Conservation (phyloP, 2,888 invertebrate genomes). For the Sipha maydis region DNA sequence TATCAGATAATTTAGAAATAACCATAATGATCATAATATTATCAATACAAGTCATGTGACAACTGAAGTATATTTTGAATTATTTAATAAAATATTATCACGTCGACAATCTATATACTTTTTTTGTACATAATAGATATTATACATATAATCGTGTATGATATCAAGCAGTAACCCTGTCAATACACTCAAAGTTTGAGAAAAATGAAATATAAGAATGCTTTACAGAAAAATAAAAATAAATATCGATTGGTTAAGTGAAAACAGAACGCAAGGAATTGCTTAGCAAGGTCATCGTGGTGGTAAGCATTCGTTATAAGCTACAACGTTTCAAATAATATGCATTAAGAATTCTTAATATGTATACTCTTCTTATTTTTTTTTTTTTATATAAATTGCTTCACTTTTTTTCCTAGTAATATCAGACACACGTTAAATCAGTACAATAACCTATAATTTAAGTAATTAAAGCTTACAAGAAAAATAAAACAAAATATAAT, state of each 20-base stretch:
- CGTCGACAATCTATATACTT: neutral
- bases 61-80: neutral
- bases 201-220: neutral
- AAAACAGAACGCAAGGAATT: slow-evolving; percentile 19
- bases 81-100: neutral
- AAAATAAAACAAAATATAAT: too few species aligned
- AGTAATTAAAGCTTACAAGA: too few species aligned
- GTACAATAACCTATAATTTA: too few species aligned
- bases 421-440: too few species aligned
- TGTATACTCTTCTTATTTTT: neutral
- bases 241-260: slow-evolving; percentile 32
- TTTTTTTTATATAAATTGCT: neutral
- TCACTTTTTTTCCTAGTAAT: neutral
- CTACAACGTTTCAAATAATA: neutral
- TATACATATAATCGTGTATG: neutral
- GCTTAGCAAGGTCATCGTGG: slow-evolving; percentile 11
- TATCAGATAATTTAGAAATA: neutral
- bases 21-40: too few species aligned
- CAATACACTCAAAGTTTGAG: neutral
- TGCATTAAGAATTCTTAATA: slow-evolving; percentile 25
- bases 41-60: neutral
- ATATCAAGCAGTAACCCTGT: neutral
- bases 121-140: too few species aligned
- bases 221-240: neutral
- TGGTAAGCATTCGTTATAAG: slow-evolving; percentile 6